Percentiles rank a stretch among this genome's conserved stretches.
These are phyloP conservation scores for Tangara arthus DNA, from an alignment of 2,797 vertebrate genomes.

Conservation along the genomic window DNA sequence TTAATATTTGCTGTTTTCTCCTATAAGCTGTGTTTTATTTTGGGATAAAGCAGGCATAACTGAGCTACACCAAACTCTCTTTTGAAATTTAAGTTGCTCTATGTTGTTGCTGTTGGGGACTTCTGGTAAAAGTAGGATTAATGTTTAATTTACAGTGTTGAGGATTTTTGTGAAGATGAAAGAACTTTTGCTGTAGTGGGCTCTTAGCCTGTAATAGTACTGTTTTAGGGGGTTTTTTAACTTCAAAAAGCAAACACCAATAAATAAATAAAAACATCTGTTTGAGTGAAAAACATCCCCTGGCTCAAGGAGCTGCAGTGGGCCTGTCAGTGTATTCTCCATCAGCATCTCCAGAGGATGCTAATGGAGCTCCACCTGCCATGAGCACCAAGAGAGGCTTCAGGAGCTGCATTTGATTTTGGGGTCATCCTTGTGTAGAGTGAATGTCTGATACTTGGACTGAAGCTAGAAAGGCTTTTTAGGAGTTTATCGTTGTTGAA, in stretches of 20 bases:
- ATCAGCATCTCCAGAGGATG: not conserved
- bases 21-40: not conserved
- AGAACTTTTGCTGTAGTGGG: not conserved
- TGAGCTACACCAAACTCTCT: not conserved
- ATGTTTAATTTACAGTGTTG: slow-evolving; percentile 51
- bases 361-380: not conserved
- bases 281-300: not conserved
- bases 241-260: slow-evolving; percentile 36
- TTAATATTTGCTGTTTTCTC: not conserved
- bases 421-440: not conserved
- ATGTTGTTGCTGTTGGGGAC: not conserved
- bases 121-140: slow-evolving; percentile 45
- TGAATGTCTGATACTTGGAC: not conserved
- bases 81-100: not conserved
- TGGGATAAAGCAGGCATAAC: not conserved
- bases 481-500: not conserved
- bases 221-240: not conserved
- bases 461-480: not conserved
- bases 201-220: not conserved
- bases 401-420: not conserved
- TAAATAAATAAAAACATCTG: not conserved
- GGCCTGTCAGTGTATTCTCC: not conserved
- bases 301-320: not conserved
- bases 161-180: slow-evolving; percentile 32
- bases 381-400: not conserved